Evolutionary conservation across 2,113 vertebrate species (phyloP), one percentile per base, ranked within the genome.

Genomic region (Sula dactylatra): DNA sequence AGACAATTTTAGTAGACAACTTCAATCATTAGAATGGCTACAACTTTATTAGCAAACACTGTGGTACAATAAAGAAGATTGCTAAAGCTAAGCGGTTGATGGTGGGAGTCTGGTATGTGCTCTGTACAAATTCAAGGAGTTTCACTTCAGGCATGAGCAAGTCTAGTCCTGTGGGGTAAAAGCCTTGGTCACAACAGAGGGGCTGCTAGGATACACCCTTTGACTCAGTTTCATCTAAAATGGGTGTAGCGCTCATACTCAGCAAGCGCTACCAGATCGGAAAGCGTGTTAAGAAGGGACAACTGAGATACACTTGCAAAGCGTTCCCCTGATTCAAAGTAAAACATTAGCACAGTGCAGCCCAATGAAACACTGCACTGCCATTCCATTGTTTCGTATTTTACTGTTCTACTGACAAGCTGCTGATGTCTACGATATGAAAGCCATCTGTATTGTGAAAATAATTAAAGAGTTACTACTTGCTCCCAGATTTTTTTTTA

Each of bases 221-320:
- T 4, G 4, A 42, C 58, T 52, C 34, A 29, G n/a, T 55, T 66
- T 82, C 18, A 49, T 9, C 36, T 52, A 14, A 69, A 82, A 31
- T 2, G 12, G 44, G 52, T 1, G 0, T 3, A 67, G 56, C 34
- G 19, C 44, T 64, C 2, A 1, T 0, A 1, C 52, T 71, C 52
- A 67, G 70, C 10, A 26, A 56, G 29, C 0, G 0, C 56, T 40
- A 14, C n/a, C 0, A 16, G n/a, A 20, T 36, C 32, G 84, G 87
- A 78, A 74, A 42, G 25, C 38, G 38, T 0, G 4, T 32, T 36
- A 44, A 62, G 55, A 76, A 42, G 17, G 13, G 10, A 82, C 47
- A 82, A 64, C 50, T 16, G 6, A 82, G 59, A 61, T 8, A 45
- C 7, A 18, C 36, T 78, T 55, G 42, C 34, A 34, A 82, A 72